Conservation (phyloP, 2,113 vertebrate species). For the Panurus biarmicus region DNA sequence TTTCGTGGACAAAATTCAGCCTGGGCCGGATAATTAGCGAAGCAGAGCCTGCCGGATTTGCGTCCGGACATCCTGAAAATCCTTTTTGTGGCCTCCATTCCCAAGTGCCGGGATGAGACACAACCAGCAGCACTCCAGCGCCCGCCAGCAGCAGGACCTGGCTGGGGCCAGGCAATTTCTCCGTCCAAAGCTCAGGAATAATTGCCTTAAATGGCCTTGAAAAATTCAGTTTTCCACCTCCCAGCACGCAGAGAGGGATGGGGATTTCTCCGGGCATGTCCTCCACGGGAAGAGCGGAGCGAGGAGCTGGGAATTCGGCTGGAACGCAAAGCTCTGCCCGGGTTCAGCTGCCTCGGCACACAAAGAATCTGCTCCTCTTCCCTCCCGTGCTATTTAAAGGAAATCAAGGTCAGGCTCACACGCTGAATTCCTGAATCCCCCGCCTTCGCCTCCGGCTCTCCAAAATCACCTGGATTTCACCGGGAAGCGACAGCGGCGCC, state of each 20-base stretch:
- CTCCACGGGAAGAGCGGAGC: neutral
- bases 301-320: neutral
- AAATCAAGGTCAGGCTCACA: neutral
- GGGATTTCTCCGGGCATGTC: neutral
- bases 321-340: neutral
- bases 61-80: neutral
- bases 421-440: neutral
- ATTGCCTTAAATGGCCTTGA: neutral
- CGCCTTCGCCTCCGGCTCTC: neutral
- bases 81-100: neutral
- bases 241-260: neutral
- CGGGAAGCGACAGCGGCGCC: fast-evolving
- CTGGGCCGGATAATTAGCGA: neutral
- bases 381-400: neutral
- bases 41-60: neutral
- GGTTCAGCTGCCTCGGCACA: neutral
- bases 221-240: neutral
- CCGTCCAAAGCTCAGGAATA: neutral
- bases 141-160: neutral
- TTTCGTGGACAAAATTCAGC: neutral
- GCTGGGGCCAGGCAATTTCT: neutral
- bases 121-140: neutral
- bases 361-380: neutral
- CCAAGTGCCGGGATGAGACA: neutral
- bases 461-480: neutral